These are phyloP conservation scores for Ornithoptera priamus DNA, from an alignment of 2,888 invertebrate species.

Conservation along the genomic window DNA sequence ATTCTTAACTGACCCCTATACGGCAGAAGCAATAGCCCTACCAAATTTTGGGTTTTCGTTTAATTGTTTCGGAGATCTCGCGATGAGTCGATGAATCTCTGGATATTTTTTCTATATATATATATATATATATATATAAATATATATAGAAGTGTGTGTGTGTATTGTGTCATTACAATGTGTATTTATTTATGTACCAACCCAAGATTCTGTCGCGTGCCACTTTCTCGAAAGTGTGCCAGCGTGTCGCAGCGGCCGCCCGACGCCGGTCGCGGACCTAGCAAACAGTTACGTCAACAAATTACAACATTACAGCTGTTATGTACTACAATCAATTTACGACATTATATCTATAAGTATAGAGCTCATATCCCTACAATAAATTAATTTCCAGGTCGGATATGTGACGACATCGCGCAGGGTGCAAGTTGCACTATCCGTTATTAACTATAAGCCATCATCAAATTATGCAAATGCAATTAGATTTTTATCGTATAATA, in stretches of 20 bases:
- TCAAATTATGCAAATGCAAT: slow-evolving; percentile 16
- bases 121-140: neutral
- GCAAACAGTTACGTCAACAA: slow-evolving; percentile 50
- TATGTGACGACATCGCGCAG: slow-evolving; percentile 38
- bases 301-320: slow-evolving; percentile 49
- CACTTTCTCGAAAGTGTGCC: slow-evolving; percentile 48
- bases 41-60: no score
- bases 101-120: no score
- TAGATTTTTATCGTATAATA: neutral
- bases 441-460: slow-evolving; percentile 11
- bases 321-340: slow-evolving; percentile 31
- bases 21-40: no score
- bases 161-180: slow-evolving; percentile 38
- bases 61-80: no score
- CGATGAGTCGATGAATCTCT: no score
- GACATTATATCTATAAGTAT: slow-evolving; percentile 9
- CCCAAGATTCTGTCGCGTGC: slow-evolving; percentile 13
- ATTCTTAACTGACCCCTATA: no score
- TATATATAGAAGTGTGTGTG: slow-evolving; percentile 28
- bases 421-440: slow-evolving; percentile 42
- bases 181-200: slow-evolving; percentile 11
- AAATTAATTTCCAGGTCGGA: slow-evolving; percentile 41
- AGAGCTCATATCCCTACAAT: slow-evolving; percentile 30
- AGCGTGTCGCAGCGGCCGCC: slow-evolving; percentile 45
- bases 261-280: slow-evolving; percentile 42